Percentiles rank a stretch among this genome's conserved stretches.
These are phyloP conservation scores for Caloenas nicobarica DNA, from an alignment of 2,113 vertebrate species.

Conservation along the genomic window DNA sequence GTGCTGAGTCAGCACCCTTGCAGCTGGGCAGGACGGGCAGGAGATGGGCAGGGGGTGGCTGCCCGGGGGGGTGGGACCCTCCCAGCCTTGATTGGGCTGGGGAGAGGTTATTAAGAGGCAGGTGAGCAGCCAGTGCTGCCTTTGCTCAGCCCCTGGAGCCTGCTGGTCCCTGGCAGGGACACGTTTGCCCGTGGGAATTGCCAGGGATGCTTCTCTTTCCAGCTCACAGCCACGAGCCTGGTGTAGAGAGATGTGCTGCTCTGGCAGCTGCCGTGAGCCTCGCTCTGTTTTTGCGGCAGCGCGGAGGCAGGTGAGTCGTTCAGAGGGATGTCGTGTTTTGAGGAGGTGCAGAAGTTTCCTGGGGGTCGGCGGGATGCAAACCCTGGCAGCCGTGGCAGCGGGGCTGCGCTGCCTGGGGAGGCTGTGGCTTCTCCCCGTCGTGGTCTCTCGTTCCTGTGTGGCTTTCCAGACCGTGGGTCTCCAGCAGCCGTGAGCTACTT, in stretches of 20 bases:
- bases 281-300: background rate
- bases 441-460: too few species aligned
- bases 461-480: too few species aligned
- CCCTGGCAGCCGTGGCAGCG: too few species aligned
- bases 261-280: background rate
- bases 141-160: background rate
- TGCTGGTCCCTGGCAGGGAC: background rate
- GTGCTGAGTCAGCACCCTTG: background rate
- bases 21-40: background rate
- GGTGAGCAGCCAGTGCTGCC: background rate
- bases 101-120: background rate
- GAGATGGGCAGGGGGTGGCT: background rate
- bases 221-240: accelerated
- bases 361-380: too few species aligned
- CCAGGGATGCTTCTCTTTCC: background rate
- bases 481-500: too few species aligned
- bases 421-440: too few species aligned
- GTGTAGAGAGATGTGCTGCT: background rate
- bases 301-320: conserved; percentile 28
- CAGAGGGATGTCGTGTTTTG: too few species aligned
- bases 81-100: background rate
- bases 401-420: too few species aligned
- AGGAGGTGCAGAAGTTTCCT: too few species aligned
- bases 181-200: background rate
- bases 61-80: accelerated